Conservation (phyloP, 2,888 invertebrate species). For the Orchesella flavescens region DNA sequence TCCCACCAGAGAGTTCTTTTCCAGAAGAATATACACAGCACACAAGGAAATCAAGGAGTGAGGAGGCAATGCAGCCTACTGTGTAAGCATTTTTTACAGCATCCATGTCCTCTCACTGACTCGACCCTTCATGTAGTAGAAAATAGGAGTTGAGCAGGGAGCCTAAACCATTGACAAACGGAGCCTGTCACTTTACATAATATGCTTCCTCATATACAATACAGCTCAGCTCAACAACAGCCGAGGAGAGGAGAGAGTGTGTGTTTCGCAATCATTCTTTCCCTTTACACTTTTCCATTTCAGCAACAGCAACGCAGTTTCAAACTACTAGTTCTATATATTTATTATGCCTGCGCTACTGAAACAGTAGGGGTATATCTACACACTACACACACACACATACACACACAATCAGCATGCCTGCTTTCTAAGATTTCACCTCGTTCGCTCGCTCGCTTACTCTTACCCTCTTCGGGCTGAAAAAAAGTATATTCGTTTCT, state of each 20-base stretch:
- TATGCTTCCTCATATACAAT: too few relatives aligned
- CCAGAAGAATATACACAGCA: constrained; percentile 10
- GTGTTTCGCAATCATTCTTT: neutral
- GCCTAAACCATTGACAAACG: too few relatives aligned
- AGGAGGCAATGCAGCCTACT: too few relatives aligned
- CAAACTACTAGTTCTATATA: too few relatives aligned
- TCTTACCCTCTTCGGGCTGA: constrained; percentile 4
- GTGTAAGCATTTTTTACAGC: too few relatives aligned
- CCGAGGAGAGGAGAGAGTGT: neutral
- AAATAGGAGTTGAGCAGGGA: too few relatives aligned
- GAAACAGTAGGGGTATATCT: neutral
- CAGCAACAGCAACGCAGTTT: neutral
- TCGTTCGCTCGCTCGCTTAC: constrained; percentile 27
- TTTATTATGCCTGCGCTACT: neutral
- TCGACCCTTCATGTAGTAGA: too few relatives aligned
- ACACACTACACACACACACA: neutral
- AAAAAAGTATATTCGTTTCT: neutral
- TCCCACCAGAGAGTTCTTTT: constrained; percentile 13
- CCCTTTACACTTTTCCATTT: neutral
- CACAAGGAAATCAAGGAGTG: neutral
- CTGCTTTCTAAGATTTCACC: constrained; percentile 53
- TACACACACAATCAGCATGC: constrained; percentile 29
- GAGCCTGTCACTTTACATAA: too few relatives aligned
- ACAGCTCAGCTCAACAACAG: too few relatives aligned
- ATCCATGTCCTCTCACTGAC: too few relatives aligned